Conservation (phyloP, 2,113 vertebrate genomes). For the Irena cyanogastra region DNA sequence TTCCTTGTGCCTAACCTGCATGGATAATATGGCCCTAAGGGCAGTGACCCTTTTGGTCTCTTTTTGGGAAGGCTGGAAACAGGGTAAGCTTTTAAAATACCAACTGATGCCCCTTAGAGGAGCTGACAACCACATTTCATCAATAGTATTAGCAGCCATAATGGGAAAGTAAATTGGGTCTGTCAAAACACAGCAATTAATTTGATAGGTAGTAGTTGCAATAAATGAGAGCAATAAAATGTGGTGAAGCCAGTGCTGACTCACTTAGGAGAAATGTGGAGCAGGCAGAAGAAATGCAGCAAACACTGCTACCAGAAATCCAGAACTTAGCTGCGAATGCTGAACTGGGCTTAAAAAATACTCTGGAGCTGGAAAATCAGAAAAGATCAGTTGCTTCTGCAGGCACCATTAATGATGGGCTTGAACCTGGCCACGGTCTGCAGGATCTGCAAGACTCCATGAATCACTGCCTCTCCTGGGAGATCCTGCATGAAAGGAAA, state of each 20-base stretch:
- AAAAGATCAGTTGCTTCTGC: not conserved
- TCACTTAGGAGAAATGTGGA: slow-evolving; percentile 24
- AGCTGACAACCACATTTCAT: not conserved
- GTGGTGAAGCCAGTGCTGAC: not conserved
- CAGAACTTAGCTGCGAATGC: not conserved
- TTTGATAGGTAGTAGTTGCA: slow-evolving; percentile 4
- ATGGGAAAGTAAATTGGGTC: slow-evolving; percentile 15
- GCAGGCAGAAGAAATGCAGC: not conserved
- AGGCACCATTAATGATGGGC: not conserved
- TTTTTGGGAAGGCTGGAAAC: not conserved
- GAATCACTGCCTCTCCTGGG: not conserved
- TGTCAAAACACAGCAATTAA: slow-evolving; percentile 57
- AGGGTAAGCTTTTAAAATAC: not conserved
- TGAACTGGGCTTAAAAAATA: not conserved
- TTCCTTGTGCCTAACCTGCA: not conserved
- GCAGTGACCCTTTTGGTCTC: not conserved
- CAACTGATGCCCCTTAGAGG: not conserved
- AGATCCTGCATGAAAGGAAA: not conserved
- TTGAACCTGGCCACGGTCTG: not conserved
- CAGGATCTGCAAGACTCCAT: not conserved
- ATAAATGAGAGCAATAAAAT: slow-evolving; percentile 40
- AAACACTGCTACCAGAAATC: not conserved
- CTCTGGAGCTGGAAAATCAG: not conserved
- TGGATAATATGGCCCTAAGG: not conserved
- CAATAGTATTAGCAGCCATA: not conserved